phyloP scores from a whole-genome alignment of 2,113 vertebrate genomes.

The Muntiacus reevesi region DNA sequence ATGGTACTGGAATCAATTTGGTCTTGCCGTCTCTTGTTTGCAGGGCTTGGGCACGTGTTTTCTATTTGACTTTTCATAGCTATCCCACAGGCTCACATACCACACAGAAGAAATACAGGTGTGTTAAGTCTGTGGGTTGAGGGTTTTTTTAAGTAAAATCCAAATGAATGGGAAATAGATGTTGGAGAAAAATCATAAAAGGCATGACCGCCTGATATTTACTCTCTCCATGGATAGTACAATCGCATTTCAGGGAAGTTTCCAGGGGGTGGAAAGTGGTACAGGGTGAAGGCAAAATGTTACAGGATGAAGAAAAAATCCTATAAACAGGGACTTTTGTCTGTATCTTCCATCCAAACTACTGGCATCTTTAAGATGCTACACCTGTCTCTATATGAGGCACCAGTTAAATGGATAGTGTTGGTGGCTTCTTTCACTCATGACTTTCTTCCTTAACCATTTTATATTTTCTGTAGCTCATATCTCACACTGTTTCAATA shows the following conservation, averaged over 20 bases:
- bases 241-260: not conserved
- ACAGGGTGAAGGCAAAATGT: not conserved
- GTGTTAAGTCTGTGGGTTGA: not conserved
- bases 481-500: not conserved
- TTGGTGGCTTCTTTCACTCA: not conserved
- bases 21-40: not conserved
- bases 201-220: not conserved
- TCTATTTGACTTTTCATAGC: conserved; percentile 53
- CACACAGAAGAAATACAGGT: not conserved
- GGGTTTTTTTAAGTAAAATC: not conserved
- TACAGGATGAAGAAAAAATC: not conserved
- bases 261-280: not conserved
- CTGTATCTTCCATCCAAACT: not conserved
- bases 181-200: conserved; percentile 24
- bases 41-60: conserved; percentile 33
- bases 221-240: not conserved
- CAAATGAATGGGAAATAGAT: conserved; percentile 20
- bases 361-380: not conserved
- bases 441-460: not conserved
- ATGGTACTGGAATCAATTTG: conserved; percentile 56
- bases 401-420: not conserved
- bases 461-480: not conserved
- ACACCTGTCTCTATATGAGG: not conserved
- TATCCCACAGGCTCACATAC: conserved; percentile 8
- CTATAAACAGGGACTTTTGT: not conserved